Base-by-base conservation (phyloP, 2,888 invertebrate genomes). In the Troglohyphantes excavatus region DNA sequence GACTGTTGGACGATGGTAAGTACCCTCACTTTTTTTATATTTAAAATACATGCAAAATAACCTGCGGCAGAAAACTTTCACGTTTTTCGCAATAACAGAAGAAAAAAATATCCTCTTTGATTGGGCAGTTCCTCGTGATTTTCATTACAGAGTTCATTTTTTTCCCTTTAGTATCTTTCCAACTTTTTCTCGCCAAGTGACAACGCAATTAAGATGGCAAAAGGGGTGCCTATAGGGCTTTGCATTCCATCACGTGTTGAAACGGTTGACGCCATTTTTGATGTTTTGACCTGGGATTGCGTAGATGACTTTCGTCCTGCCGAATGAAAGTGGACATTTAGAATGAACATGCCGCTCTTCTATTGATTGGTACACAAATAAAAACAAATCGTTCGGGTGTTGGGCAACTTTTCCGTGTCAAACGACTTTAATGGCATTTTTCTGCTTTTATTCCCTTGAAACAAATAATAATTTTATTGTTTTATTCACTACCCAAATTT, bases 1-100 rank as follows among this genome's bases (percentile, higher is more conserved):
- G 99, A 94, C 96, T 99, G 93, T 95, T 99, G 94, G 99, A 99
- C 94, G 99, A 99, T 97, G 99, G 99, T 99, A 96, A 95, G 95
- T 93, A 53, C 23, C 21, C 23, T 63, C 61, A 26, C 33, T 17
- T 29, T 21, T 79, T 29, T 63, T 23, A 26, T 46, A 79, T 39
- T 39, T 1, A 13, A 11, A 11, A 11, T 13, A 39, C 13, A 39
- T 13, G 13, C 3, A 39, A 39, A 39, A 39, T 2, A 11, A 39
- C 13, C 7, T 39, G 13, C 39, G 3, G 39, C 39, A 2, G 13
- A 1, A 39, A 39, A 39, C 39, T 39, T 39, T n/a, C n/a, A n/a
- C n/a, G n/a, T n/a, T n/a, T n/a, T 39, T 39, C 39, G 39, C 39
- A 39, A 39, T 39, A 13, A 13, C 13, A n/a, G n/a, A n/a, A n/a